Evolutionary conservation across 2,797 vertebrate genomes (phyloP), one percentile per base, ranked within the genome.

Genomic region (Hirundo rustica): DNA sequence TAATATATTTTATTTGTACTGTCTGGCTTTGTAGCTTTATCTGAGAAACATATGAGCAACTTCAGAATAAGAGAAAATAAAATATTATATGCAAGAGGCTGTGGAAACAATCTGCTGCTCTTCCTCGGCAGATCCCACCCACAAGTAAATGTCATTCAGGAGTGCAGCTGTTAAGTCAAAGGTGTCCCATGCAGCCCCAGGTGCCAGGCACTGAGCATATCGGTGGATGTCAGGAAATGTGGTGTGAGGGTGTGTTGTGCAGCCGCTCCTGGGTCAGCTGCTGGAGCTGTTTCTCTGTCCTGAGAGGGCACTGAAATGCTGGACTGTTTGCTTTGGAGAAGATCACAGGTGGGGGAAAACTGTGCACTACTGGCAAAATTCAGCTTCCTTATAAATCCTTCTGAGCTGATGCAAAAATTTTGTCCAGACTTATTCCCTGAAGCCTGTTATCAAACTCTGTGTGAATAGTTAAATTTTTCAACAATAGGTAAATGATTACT

Each of bases 1-100:
- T 80, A 67, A 61, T 9, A 16, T 47, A 5, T 85, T 94, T 88
- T 89, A 55, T 80, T 94, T 73, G 53, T 55, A 64, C 64, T 82
- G 87, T 85, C 55, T 94, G 91, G 34, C 40, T 82, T 85, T 53
- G 47, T n/a, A 58, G 36, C 17, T 90, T 81, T 86, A 88, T 79
- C 48, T 85, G 45, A 76, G 54, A 34, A 92, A 64, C 85, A 74
- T 51, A 92, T n/a, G 38, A 54, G 29, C 19, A 85, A 55, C 38
- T 77, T 91, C 74, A 70, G 42, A 81, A 82, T 17, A 76, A 79
- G 55, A 58, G 72, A 83, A 88, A 86, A 93, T 47, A 81, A 92
- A 93, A 82, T 14, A 44, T 22, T 29, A 14, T 10, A 29, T 38
- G 40, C 48, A 85, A 45, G 36, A 85, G 48, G 55, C 67, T 74